Base-by-base conservation (phyloP, 2,113 vertebrate genomes). In the Columbina picui region DNA sequence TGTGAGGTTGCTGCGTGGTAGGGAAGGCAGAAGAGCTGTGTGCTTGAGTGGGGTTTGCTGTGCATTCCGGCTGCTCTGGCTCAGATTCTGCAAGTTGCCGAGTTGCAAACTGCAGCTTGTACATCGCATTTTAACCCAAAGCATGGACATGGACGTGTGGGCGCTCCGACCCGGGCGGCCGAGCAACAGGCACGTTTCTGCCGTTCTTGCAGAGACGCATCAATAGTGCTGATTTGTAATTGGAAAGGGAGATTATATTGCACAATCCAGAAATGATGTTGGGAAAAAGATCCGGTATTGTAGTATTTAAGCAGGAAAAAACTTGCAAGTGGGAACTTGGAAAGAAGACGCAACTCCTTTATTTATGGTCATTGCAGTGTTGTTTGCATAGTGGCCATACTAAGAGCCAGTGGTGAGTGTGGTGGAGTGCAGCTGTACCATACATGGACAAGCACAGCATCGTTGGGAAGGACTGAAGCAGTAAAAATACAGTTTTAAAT, bases 61-160 rank as follows among this genome's bases (percentile, higher is more conserved):
- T 78, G 39, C 21, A 6, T 2, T 2, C 27, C 17, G n/a, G 56
- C 60, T 82, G 50, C 68, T 69, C 84, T 0, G 1, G 30, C 45
- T 76, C n/a, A 17, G 56, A 9, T 20, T 38, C 50, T 49, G 84
- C 26, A 55, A 13, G 25, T 4, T 4, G 5, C 56, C 64, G 65
- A 60, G 76, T 49, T n/a, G 55, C 53, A 34, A 73, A 75, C 21
- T 17, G 2, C 39, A 45, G 12, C 15, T 32, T 12, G 34, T 30
- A 45, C 0, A 0, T 10, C 39, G 53, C 15, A 20, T 64, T 75
- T 88, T 56, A 88, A 68, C 43, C 78, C 61, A 10, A 21, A 78
- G n/a, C 13, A n/a, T 0, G 8, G 32, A 45, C 75, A 8, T 1
- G 7, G 36, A 22, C 0, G 0, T 27, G 67, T 1, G 11, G 29